Percentiles rank a stretch among this genome's conserved stretches.
phyloP scores from a whole-genome alignment of 2,113 vertebrate genomes.

The Corvus cornix region DNA sequence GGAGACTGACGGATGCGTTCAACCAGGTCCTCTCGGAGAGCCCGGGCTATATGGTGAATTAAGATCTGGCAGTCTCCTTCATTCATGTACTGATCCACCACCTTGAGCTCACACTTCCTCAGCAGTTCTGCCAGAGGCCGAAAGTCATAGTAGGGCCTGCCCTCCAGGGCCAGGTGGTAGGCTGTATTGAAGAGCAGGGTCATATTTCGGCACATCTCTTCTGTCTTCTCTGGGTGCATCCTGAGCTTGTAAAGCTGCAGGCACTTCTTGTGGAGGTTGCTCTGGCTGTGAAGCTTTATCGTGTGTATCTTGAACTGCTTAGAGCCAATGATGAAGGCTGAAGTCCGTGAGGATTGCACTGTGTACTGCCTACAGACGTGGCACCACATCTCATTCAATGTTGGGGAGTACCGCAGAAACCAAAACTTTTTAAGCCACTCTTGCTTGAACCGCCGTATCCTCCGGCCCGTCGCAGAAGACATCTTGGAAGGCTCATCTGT shows the following conservation, averaged over 20 bases:
- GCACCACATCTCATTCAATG: constrained; percentile 98
- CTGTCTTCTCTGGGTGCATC: constrained; percentile 97
- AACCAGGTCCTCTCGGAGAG: constrained; percentile 89
- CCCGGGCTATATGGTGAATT: constrained; percentile 89
- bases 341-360: constrained; percentile 93
- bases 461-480: constrained; percentile 77
- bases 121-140: constrained; percentile 91
- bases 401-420: constrained; percentile 94
- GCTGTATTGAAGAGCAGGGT: constrained; percentile 91
- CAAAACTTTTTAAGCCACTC: constrained; percentile 99
- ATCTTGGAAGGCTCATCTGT: constrained; percentile 87
- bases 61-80: constrained; percentile 94
- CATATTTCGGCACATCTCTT: constrained; percentile 98
- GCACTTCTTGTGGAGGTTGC: constrained; percentile 98
- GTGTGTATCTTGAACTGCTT: constrained; percentile 99
- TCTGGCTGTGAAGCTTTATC: constrained; percentile 97
- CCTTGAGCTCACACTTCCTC: constrained; percentile 93
- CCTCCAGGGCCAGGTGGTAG: constrained; percentile 92
- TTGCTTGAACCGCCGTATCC: constrained; percentile 95
- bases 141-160: constrained; percentile 90
- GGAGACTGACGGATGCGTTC: constrained; percentile 93
- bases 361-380: constrained; percentile 97
- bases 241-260: constrained; percentile 96
- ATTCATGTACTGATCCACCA: constrained; percentile 97
- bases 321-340: constrained; percentile 95